Conservation (phyloP, 2,888 invertebrate species). For the Mimumesa dahlbomi region DNA sequence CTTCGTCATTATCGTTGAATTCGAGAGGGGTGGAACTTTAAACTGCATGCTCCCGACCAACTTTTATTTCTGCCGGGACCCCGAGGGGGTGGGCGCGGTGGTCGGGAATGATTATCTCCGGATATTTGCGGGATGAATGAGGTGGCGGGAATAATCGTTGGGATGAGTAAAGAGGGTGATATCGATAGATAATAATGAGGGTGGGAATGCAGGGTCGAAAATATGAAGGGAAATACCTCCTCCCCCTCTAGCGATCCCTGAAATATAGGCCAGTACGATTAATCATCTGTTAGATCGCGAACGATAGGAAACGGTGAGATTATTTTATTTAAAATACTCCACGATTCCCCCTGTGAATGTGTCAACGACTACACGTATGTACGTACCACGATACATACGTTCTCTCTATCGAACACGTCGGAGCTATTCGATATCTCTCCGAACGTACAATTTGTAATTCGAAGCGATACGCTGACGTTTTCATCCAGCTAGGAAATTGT, state of each 20-base stretch:
- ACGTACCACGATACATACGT: no score
- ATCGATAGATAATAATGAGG: constrained; percentile 43
- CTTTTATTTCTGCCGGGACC: constrained; percentile 27
- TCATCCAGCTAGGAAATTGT: constrained; percentile 8
- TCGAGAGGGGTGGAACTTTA: constrained; percentile 14
- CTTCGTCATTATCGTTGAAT: constrained; percentile 10
- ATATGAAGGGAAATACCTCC: constrained; percentile 1
- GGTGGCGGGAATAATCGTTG: constrained; percentile 34
- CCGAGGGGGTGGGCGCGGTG: background rate
- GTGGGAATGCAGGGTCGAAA: constrained; percentile 10
- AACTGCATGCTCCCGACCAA: constrained; percentile 16
- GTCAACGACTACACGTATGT: no score
- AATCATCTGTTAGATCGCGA: constrained; percentile 28
- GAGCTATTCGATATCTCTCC: background rate
- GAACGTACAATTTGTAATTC: constrained; percentile 20
- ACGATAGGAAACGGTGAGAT: constrained; percentile 1
- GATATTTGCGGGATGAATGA: constrained; percentile 45
- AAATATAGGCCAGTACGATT: constrained; percentile 21
- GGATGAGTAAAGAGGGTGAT: constrained; percentile 21
- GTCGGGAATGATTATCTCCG: constrained; percentile 35
- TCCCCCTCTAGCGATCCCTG: background rate
- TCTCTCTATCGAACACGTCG: background rate
- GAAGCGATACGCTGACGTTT: background rate
- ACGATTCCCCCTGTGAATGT: no score
- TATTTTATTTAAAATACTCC: background rate